Evolutionary conservation across 2,888 invertebrate species (phyloP), one percentile per base, ranked within the genome.

Genomic region (Phlogophora meticulosa): DNA sequence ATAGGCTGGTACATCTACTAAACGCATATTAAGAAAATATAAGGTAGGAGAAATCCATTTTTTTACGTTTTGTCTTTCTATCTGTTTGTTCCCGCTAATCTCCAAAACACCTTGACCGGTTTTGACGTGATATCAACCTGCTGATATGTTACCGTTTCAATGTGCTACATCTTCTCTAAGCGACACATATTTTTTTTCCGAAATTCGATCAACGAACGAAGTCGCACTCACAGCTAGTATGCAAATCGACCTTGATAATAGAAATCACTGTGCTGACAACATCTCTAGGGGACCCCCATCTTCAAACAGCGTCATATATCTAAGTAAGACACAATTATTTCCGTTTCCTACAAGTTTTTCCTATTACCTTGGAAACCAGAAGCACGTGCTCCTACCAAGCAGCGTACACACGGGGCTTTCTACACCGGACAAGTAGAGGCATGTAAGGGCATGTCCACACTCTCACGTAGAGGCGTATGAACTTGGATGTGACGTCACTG

Each of bases 401-500:
- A n/a, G 10, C 24, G 46, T 46, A 43, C 53, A 53, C 51, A 10
- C n/a, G 34, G 79, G 75, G 24, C 78, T 73, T 65, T 74, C 79
- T 66, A 34, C 7, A 36, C 22, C 36, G 36, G 48, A 28, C 72
- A 53, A 45, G 57, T 40, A 11, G 7, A 17, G 38, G 11, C 65
- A 45, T 11, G 52, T 46, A 17, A 10, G 34, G 60, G 38, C 61
- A 42, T 42, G 72, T 42, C 55, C 38, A 42, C 40, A 32, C 17
- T n/a, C 46, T 20, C 76, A 57, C 67, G 67, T 46, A 40, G 9
- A 20, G 24, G n/a, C 34, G n/a, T n/a, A 20, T 58, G 46, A 72
- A 63, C 73, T 40, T 53, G 13, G 60, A 49, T 79, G 49, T 40
- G 38, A 67, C 57, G 57, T 56, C 59, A 79, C 28, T 40, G 75